Conservation (phyloP, 2,797 vertebrate species). For the Oophaga sylvatica region DNA sequence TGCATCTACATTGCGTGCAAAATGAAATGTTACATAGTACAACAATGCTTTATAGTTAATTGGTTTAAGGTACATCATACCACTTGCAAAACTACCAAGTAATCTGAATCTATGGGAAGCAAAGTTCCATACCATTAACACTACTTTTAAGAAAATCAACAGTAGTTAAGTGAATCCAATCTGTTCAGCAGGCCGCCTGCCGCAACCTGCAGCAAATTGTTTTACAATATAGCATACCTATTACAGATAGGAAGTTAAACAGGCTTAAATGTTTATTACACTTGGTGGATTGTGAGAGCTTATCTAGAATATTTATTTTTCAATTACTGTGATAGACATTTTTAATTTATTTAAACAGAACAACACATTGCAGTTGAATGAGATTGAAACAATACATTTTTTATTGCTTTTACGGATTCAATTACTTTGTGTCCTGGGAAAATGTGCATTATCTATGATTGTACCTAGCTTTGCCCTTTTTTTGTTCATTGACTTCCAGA, state of each 20-base stretch:
- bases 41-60: background rate
- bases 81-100: background rate
- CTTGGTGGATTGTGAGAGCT: constrained; percentile 41
- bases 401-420: constrained; percentile 36
- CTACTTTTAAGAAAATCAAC: constrained; percentile 30
- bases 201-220: constrained; percentile 34
- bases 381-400: constrained; percentile 49
- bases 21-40: background rate
- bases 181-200: constrained; percentile 13
- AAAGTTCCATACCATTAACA: constrained; percentile 14
- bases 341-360: constrained; percentile 59
- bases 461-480: background rate
- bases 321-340: constrained; percentile 59
- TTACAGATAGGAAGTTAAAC: constrained; percentile 49
- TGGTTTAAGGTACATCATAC: background rate
- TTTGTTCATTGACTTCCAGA: constrained; percentile 43
- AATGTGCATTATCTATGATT: constrained; percentile 40
- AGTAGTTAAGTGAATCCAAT: constrained; percentile 33
- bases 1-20: background rate
- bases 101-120: constrained; percentile 16
- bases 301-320: constrained; percentile 57
- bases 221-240: constrained; percentile 47
- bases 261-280: constrained; percentile 56
- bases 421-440: constrained; percentile 43
- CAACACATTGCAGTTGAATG: constrained; percentile 28